Conservation (phyloP, 2,113 vertebrate species). For the Brienomyrus brachyistius region DNA sequence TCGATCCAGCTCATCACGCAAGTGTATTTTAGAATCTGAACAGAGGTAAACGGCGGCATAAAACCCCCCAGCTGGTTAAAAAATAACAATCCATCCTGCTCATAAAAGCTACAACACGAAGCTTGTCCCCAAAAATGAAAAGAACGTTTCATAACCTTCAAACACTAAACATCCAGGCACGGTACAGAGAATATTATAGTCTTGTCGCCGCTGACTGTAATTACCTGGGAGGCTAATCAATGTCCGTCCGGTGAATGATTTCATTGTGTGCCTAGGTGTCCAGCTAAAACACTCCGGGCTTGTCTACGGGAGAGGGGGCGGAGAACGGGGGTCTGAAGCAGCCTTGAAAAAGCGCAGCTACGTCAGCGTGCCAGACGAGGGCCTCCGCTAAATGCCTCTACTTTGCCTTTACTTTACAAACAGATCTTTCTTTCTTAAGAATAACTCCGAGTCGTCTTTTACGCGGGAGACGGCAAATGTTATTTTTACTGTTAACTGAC, state of each 20-base stretch:
- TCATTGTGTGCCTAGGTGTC: conserved; percentile 35
- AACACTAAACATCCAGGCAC: neutral
- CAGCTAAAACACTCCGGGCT: conserved; percentile 27
- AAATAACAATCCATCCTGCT: neutral
- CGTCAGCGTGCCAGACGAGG: neutral
- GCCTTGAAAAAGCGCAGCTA: neutral
- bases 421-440: neutral
- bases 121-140: conserved; percentile 16
- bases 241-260: conserved; percentile 38
- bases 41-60: conserved; percentile 5
- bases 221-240: conserved; percentile 30
- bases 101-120: conserved; percentile 12
- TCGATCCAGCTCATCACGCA: neutral
- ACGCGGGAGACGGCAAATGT: neutral
- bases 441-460: neutral
- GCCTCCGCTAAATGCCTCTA: neutral
- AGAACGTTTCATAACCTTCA: conserved; percentile 6
- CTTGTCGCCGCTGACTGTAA: neutral
- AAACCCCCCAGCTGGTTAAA: conserved; percentile 1
- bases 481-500: neutral
- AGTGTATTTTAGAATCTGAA: neutral
- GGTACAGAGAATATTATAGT: conserved; percentile 17
- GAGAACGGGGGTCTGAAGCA: neutral
- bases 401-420: neutral
- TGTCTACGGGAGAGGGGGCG: neutral